phyloP scores from a whole-genome alignment of 1,140 invertebrate genomes.

The Achroia grisella region DNA sequence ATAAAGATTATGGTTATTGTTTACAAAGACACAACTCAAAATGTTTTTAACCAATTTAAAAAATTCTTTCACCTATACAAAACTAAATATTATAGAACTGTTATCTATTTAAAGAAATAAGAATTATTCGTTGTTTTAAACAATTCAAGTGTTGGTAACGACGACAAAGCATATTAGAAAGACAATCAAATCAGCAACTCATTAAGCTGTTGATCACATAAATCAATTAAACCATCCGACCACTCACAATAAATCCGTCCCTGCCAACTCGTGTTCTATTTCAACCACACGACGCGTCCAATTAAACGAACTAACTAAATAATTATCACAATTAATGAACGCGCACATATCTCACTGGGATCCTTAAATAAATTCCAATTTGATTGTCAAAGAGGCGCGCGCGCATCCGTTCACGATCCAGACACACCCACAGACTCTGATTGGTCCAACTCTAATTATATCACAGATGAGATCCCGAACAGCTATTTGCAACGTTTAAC shows the following conservation, averaged over 20 bases:
- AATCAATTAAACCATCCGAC: conserved; percentile 4
- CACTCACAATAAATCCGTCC: conserved; percentile 10
- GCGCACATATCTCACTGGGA: conserved; percentile 47
- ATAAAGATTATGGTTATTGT: too few species aligned
- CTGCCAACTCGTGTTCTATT: conserved; percentile 2
- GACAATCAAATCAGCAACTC: neutral
- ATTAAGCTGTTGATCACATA: neutral
- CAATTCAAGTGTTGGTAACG: too few species aligned
- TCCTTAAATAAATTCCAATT: conserved; percentile 52
- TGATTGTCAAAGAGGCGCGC: conserved; percentile 36
- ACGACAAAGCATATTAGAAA: neutral
- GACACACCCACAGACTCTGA: conserved; percentile 45
- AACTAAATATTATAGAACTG: too few species aligned
- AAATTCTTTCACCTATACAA: too few species aligned
- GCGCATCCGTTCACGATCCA: conserved; percentile 25
- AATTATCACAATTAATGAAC: conserved; percentile 70
- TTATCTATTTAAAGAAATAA: too few species aligned
- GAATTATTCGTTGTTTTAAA: too few species aligned
- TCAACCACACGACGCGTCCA: conserved; percentile 52
- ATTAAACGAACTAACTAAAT: conserved; percentile 67
- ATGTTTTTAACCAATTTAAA: too few species aligned
- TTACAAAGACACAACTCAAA: too few species aligned
- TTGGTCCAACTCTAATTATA: conserved; percentile 68
- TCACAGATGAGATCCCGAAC: conserved; percentile 35
- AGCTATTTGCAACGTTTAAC: conserved; percentile 69